These are phyloP conservation scores for Pachyramphus minor DNA, from an alignment of 2,113 vertebrate genomes.

Conservation along the genomic window DNA sequence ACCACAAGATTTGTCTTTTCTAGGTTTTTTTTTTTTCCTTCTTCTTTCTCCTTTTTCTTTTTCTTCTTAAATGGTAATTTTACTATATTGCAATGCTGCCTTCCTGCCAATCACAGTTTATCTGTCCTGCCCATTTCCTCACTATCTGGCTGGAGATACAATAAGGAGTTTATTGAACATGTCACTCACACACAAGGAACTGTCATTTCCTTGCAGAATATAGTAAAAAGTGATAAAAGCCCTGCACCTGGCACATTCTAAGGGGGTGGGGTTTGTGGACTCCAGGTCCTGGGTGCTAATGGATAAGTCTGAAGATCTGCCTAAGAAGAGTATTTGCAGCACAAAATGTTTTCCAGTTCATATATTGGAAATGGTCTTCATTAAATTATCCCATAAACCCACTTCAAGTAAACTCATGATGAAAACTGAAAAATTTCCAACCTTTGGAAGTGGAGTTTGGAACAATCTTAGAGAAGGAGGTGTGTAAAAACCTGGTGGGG, in stretches of 20 bases:
- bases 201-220: background rate
- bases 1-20: background rate
- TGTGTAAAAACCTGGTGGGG: background rate
- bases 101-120: constrained; percentile 17
- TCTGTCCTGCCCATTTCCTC: background rate
- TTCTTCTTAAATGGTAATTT: background rate
- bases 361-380: background rate
- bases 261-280: background rate
- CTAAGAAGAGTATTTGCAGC: background rate
- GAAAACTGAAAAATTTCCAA: background rate
- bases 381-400: background rate
- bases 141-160: constrained; percentile 1
- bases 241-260: background rate
- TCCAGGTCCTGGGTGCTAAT: background rate
- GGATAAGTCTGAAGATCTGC: background rate
- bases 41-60: background rate
- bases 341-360: background rate
- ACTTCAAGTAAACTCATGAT: background rate
- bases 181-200: background rate
- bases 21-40: background rate
- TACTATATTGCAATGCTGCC: background rate
- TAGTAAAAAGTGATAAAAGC: background rate
- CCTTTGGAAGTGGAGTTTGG: background rate
- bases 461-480: background rate
- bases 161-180: constrained; percentile 3